Evolutionary conservation across 1,140 invertebrate species (phyloP).

Genomic region (Halictus rubicundus): DNA sequence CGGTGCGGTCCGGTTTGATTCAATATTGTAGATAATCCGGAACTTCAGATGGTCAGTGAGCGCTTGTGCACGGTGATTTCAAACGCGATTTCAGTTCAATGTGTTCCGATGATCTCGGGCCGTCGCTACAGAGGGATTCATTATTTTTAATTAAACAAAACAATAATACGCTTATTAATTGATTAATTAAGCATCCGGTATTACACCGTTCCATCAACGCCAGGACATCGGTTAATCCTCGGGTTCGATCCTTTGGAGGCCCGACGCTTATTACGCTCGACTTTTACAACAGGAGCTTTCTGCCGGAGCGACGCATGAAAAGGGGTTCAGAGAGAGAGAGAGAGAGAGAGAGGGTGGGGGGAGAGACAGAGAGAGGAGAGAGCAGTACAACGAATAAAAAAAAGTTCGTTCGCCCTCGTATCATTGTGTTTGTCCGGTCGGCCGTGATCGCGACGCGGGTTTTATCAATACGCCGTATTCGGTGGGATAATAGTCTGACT

Average conservation of each 20-base stretch:
- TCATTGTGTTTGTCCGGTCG: conserved; percentile 51
- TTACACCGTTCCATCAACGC: conserved; percentile 60
- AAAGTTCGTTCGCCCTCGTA: conserved; percentile 41
- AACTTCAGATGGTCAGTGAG: too few relatives aligned
- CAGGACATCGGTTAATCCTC: conserved; percentile 50
- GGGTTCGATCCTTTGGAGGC: conserved; percentile 42
- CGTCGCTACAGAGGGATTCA: conserved; percentile 57
- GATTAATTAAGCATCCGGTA: conserved; percentile 69
- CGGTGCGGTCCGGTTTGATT: too few relatives aligned
- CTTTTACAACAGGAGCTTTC: conserved; percentile 45
- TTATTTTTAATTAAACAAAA: conserved; percentile 73
- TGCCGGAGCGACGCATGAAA: conserved; percentile 28
- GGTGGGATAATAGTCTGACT: conserved; percentile 48
- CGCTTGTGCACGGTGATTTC: not conserved
- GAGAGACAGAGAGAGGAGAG: too few relatives aligned
- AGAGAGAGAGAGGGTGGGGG: too few relatives aligned
- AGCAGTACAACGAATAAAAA: not conserved
- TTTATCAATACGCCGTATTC: conserved; percentile 50
- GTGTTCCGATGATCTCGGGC: not conserved
- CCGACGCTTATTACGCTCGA: conserved; percentile 51
- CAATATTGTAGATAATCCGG: too few relatives aligned
- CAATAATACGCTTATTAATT: conserved; percentile 73
- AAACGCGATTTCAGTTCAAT: not conserved
- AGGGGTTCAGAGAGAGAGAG: not conserved
- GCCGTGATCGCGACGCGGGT: conserved; percentile 48